Evolutionary conservation across 2,888 invertebrate genomes (phyloP), one percentile per base, ranked within the genome.

Genomic region (Pyrochroa serraticornis): DNA sequence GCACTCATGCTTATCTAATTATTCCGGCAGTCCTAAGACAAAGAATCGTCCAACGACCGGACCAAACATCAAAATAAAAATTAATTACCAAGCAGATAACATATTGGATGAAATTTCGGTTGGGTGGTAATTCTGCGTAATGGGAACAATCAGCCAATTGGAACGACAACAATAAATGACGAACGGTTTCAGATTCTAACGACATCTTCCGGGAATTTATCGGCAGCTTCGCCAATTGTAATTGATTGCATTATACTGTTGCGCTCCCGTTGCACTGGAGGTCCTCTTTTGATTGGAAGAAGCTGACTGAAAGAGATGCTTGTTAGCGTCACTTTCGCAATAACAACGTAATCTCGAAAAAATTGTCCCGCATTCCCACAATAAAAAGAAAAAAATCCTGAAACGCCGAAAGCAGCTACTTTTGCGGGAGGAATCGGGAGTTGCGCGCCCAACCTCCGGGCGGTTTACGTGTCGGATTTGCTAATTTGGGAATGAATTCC

Each of bases 151-250:
- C 69, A 64, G 63, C 69, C 69, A 51, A 68, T 69, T 58, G 69
- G 68, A 60, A 71, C 65, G 62, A 62, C 58, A 64, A 64, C 63
- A 63, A 67, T 66, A 72, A 70, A 74, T 73, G 73, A 74, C 70
- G 70, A 71, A 72, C 70, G 70, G 71, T 72, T 69, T 75, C 75
- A 67, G 68, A 68, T 75, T 73, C 74, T 76, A 76, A 75, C 73
- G 75, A 75, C 69, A 75, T 74, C 74, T 74, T 71, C 68, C 68
- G 75, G 73, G 75, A 75, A 75, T 76, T 69, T 68, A 69, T 62
- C 64, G 65, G 54, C 64, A 58, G 57, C 57, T 43, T 56, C 55
- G 62, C 58, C 68, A 63, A 64, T 67, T 68, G 71, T 72, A 72
- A 72, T 71, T 71, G 70, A 73, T 73, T 69, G 70, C 70, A 67